phyloP scores from a whole-genome alignment of 2,113 vertebrate species.

The Crypturellus undulatus region DNA sequence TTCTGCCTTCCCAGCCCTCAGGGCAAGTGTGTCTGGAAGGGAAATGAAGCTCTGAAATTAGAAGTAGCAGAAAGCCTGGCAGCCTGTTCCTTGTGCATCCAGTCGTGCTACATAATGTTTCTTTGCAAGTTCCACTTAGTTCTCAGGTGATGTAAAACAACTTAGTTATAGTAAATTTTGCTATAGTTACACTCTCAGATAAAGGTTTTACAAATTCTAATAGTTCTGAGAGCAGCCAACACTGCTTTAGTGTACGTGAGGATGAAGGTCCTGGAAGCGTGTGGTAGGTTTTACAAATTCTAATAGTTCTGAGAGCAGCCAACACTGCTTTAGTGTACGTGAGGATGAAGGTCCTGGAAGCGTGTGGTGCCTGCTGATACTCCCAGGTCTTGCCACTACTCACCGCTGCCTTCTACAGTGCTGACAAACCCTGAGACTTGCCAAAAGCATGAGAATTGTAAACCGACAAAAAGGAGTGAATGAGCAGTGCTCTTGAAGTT shows the following conservation, averaged over 20 bases:
- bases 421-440: background rate
- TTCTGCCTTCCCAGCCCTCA: conserved; percentile 27
- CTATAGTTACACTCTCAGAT: background rate
- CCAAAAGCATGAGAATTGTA: background rate
- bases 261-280: background rate
- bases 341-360: background rate
- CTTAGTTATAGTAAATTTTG: background rate
- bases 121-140: background rate
- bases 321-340: background rate
- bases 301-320: background rate
- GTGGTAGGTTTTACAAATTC: background rate
- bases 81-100: conserved; percentile 3
- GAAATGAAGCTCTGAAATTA: conserved; percentile 27
- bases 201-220: background rate
- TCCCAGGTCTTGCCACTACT: background rate
- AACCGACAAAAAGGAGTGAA: background rate
- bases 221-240: background rate
- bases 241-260: background rate
- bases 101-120: conserved; percentile 5
- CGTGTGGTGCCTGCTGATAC: background rate
- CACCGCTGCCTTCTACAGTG: background rate
- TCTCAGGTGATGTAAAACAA: background rate
- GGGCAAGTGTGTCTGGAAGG: conserved; percentile 40
- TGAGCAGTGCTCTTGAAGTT: conserved; percentile 34
- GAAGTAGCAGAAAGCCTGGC: conserved; percentile 32